Percentiles rank a stretch among this genome's conserved stretches.
phyloP scores from a whole-genome alignment of 2,888 invertebrate species.

The Orgyia antiqua region DNA sequence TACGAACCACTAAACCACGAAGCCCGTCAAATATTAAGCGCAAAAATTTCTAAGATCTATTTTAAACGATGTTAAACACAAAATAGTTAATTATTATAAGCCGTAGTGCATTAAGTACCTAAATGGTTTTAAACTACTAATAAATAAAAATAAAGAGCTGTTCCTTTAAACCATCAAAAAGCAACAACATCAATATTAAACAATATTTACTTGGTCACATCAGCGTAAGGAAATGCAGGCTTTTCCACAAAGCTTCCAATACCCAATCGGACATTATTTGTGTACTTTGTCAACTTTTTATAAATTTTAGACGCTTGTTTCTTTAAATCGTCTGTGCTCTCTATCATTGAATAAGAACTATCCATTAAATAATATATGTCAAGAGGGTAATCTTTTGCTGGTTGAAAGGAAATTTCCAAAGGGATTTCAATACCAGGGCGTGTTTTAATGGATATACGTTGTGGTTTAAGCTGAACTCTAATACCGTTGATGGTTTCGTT shows the following conservation, averaged over 20 bases:
- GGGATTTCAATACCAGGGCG: conserved; percentile 60
- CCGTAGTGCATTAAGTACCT: no score
- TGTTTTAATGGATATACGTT: conserved; percentile 62
- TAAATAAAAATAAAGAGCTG: neutral
- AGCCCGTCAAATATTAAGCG: no score
- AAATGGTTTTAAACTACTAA: no score
- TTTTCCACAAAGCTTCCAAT: conserved; percentile 85
- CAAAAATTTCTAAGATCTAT: no score
- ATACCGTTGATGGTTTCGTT: conserved; percentile 7
- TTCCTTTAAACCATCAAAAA: neutral
- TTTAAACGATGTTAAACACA: no score
- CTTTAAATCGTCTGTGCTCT: conserved; percentile 73
- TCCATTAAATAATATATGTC: conserved; percentile 93
- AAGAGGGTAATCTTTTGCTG: conserved; percentile 86
- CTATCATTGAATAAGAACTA: conserved; percentile 84
- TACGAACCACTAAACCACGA: no score
- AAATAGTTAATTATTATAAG: no score
- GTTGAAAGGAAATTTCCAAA: conserved; percentile 72
- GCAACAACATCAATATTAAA: neutral
- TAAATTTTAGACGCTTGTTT: conserved; percentile 68
- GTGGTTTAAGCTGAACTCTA: conserved; percentile 78
- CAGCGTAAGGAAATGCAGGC: conserved; percentile 78
- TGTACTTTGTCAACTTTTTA: conserved; percentile 68
- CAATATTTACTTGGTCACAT: conserved; percentile 40
- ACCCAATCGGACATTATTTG: conserved; percentile 81